Evolutionary conservation across 2,113 vertebrate species (phyloP).

Genomic region (Hylia prasina): DNA sequence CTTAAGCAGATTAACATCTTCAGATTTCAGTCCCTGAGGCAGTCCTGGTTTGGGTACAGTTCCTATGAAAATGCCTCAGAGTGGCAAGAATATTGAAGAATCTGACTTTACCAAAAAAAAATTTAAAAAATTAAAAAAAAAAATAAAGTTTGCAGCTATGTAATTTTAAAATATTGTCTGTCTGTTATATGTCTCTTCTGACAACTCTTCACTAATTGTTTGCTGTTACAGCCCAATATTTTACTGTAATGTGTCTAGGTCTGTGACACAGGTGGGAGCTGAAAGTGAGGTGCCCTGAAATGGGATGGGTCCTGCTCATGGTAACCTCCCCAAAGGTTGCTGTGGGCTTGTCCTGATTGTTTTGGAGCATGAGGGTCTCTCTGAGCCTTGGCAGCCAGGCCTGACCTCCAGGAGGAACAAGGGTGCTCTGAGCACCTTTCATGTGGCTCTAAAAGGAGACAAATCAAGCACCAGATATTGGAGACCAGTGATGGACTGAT

Average conservation of each 20-base stretch:
- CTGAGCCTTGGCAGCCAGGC: neutral
- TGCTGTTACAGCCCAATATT: neutral
- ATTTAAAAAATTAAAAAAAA: too few relatives aligned
- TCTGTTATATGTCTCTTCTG: neutral
- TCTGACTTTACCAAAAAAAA: neutral
- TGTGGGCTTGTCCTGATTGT: rapidly evolving
- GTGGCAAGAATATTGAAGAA: neutral
- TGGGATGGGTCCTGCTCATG: rapidly evolving
- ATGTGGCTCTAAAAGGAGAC: neutral
- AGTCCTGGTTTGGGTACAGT: neutral
- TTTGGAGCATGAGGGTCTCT: too few relatives aligned
- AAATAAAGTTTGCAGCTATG: neutral
- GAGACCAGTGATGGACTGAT: neutral
- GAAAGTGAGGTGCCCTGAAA: neutral
- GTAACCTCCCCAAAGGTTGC: neutral
- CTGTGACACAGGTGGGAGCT: neutral
- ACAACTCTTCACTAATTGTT: neutral
- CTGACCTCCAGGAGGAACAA: neutral
- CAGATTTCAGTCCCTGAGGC: neutral
- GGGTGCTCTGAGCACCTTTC: neutral
- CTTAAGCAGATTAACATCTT: neutral
- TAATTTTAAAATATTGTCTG: neutral
- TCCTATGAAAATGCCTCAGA: neutral
- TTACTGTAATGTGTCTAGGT: neutral
- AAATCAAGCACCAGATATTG: neutral